Percentiles rank a stretch among this genome's conserved stretches.
Evolutionary conservation across 1,140 invertebrate species (phyloP).

Genomic region (Apis dorsata): DNA sequence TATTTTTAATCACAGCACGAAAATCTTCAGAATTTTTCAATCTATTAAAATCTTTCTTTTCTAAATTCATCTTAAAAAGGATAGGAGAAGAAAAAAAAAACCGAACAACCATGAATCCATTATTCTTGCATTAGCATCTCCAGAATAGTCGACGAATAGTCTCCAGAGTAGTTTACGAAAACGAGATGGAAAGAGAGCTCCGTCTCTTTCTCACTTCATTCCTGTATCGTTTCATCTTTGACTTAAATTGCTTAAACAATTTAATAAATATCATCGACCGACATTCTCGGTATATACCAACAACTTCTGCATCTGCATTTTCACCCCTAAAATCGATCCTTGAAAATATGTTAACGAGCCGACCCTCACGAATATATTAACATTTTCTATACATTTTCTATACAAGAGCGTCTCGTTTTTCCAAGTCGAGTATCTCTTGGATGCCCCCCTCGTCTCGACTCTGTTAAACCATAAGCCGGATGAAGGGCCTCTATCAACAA

Average conservation of each 20-base stretch:
- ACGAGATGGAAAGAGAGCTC: not conserved
- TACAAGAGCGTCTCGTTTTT: slow-evolving; percentile 36
- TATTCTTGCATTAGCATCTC: slow-evolving; percentile 48
- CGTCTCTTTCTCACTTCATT: too few species aligned
- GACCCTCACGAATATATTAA: too few species aligned
- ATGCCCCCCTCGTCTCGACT: slow-evolving; percentile 25
- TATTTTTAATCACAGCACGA: not conserved
- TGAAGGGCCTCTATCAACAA: slow-evolving; percentile 5
- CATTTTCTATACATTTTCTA: too few species aligned
- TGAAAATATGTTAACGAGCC: too few species aligned
- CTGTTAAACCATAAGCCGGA: slow-evolving; percentile 45
- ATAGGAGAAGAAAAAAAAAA: not conserved
- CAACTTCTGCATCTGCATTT: too few species aligned
- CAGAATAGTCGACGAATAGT: not conserved
- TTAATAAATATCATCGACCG: too few species aligned
- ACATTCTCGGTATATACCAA: too few species aligned
- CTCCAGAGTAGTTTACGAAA: too few species aligned
- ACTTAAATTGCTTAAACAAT: too few species aligned
- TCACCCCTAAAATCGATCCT: too few species aligned
- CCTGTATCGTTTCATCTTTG: too few species aligned
- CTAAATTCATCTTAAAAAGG: not conserved
- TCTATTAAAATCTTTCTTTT: not conserved
- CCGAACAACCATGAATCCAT: slow-evolving; percentile 36
- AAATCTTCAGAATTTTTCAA: too few species aligned
- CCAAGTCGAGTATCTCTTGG: slow-evolving; percentile 37